A percentile compares a stretch with the other conserved stretches of the same genome.
These are phyloP conservation scores for Lamellibrachia columna DNA, from an alignment of 2,888 invertebrate genomes.

Conservation along the genomic window DNA sequence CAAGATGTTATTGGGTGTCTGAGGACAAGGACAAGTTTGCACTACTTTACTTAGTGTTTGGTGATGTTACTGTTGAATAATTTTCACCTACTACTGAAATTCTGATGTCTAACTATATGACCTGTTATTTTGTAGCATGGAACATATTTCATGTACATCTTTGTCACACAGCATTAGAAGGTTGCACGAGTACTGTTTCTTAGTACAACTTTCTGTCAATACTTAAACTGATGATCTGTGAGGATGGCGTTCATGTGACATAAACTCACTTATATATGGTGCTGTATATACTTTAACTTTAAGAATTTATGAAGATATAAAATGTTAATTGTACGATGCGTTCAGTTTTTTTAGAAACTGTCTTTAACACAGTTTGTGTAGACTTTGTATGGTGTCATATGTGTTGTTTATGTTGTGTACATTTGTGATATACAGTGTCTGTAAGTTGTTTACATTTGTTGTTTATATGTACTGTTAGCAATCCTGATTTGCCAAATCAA, in stretches of 20 bases:
- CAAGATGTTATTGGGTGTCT: neutral
- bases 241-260: neutral
- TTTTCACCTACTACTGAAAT: neutral
- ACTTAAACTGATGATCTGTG: neutral
- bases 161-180: neutral
- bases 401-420: neutral
- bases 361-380: slow-evolving; percentile 6
- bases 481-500: slow-evolving; percentile 16
- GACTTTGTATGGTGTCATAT: neutral
- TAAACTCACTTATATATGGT: neutral
- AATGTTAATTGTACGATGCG: neutral
- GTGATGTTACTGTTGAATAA: neutral
- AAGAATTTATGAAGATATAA: neutral
- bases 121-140: neutral
- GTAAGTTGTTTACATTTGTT: neutral
- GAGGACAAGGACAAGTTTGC: neutral
- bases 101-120: neutral
- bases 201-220: neutral
- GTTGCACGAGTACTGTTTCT: neutral
- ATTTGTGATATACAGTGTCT: neutral
- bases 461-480: slow-evolving; percentile 16
- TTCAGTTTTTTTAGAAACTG: neutral
- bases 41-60: neutral
- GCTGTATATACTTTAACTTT: neutral
- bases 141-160: neutral